Evolutionary conservation across 1,140 invertebrate genomes (phyloP).

Genomic region (Drosophila ironensis): DNA sequence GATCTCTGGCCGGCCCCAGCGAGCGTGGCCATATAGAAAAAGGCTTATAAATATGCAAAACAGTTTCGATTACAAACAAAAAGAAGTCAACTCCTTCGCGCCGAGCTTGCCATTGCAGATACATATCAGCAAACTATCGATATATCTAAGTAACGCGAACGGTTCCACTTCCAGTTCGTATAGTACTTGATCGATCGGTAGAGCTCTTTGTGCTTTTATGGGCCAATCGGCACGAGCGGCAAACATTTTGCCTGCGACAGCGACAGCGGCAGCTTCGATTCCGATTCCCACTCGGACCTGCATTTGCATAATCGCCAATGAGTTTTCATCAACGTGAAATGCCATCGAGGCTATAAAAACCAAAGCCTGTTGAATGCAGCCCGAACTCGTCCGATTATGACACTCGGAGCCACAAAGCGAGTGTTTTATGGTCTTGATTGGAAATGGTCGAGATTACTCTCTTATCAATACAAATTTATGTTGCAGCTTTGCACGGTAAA

Average conservation of each 20-base stretch:
- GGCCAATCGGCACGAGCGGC: conserved; percentile 48
- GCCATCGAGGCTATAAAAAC: conserved; percentile 48
- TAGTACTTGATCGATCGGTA: conserved; percentile 18
- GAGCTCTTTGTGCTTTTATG: conserved; percentile 35
- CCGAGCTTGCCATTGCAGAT: conserved; percentile 17
- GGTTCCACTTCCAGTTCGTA: conserved; percentile 18
- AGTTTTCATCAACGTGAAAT: conserved; percentile 51
- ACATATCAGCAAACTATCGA: conserved; percentile 21
- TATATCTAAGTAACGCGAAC: conserved; percentile 38
- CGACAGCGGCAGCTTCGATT: not conserved
- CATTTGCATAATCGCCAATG: conserved; percentile 65
- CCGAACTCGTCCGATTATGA: conserved; percentile 18
- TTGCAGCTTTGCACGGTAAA: not conserved
- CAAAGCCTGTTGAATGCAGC: conserved; percentile 44
- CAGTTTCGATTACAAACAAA: conserved; percentile 67
- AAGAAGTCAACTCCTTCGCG: conserved; percentile 18
- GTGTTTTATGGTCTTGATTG: conserved; percentile 16
- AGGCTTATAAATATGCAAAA: conserved; percentile 75
- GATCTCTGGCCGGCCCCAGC: conserved; percentile 1
- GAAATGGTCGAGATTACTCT: conserved; percentile 8
- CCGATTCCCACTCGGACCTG: not conserved
- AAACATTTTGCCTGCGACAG: conserved; percentile 57
- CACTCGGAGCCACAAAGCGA: conserved; percentile 1
- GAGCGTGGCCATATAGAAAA: conserved; percentile 28
- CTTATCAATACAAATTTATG: conserved; percentile 4